phyloP scores from a whole-genome alignment of 2,888 invertebrate genomes.

The Dexiosoma caninum region DNA sequence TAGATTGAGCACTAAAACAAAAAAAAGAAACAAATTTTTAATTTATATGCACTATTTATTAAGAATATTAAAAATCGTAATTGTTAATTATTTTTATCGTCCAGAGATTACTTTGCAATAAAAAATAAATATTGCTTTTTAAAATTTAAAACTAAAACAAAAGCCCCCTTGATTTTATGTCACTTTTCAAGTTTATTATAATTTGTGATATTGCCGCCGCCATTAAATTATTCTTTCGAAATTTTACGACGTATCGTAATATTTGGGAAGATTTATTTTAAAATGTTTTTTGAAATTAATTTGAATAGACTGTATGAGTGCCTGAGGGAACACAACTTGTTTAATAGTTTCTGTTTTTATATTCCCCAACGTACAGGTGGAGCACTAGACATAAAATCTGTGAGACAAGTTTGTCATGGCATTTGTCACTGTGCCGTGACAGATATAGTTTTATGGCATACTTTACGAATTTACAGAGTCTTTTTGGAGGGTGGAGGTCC shows the following conservation, averaged over 20 bases:
- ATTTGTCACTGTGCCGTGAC: too few species aligned
- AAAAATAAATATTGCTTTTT: neutral
- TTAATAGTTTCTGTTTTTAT: neutral
- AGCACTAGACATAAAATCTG: too few species aligned
- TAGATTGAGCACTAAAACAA: too few species aligned
- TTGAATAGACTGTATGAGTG: neutral
- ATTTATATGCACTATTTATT: neutral
- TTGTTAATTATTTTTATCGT: neutral
- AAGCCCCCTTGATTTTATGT: neutral
- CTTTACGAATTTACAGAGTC: too few species aligned
- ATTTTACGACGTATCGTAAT: slow-evolving; percentile 10
- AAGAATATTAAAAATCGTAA: neutral
- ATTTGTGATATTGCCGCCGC: neutral
- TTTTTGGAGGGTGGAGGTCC: too few species aligned
- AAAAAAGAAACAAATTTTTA: neutral
- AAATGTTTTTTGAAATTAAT: neutral
- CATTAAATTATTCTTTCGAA: neutral
- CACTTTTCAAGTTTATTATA: neutral
- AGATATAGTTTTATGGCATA: too few species aligned
- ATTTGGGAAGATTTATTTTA: neutral
- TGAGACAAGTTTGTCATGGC: too few species aligned
- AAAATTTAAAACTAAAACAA: too few species aligned
- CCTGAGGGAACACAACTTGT: neutral
- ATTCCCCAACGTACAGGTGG: too few species aligned
- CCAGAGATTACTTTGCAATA: neutral